These are phyloP conservation scores for Mormyrus iriodes DNA, from an alignment of 2,113 vertebrate genomes.

Conservation along the genomic window DNA sequence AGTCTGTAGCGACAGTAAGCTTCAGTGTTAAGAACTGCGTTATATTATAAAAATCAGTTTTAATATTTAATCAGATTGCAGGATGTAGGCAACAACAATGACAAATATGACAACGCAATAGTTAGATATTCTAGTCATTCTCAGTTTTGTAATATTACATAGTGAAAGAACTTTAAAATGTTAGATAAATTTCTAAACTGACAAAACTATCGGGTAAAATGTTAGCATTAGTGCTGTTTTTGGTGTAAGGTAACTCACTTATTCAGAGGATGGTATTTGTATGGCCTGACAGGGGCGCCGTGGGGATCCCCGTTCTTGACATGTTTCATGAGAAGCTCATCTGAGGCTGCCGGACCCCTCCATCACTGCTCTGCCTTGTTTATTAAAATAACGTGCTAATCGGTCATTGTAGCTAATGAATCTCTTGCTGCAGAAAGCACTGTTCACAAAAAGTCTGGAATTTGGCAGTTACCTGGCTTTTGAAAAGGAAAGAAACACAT, in stretches of 20 bases:
- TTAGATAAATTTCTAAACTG: background rate
- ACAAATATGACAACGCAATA: background rate
- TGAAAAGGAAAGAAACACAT: background rate
- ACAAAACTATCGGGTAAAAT: background rate
- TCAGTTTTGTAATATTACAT: background rate
- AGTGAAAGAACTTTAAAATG: background rate
- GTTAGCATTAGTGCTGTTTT: background rate
- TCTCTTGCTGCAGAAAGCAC: background rate
- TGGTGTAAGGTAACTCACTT: background rate
- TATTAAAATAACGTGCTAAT: background rate
- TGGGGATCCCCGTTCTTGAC: background rate
- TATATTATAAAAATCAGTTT: background rate
- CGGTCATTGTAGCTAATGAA: background rate
- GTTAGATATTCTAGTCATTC: background rate
- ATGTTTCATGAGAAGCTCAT: background rate
- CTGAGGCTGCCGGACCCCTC: background rate
- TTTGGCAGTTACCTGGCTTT: background rate
- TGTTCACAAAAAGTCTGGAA: background rate
- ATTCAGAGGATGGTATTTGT: background rate
- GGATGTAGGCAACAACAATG: background rate
- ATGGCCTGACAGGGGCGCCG: background rate
- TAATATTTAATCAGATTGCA: background rate
- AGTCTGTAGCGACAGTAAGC: background rate
- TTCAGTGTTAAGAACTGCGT: background rate
- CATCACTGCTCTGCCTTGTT: background rate